These are phyloP conservation scores for Penelope pileata DNA, from an alignment of 2,113 vertebrate species.

Conservation along the genomic window DNA sequence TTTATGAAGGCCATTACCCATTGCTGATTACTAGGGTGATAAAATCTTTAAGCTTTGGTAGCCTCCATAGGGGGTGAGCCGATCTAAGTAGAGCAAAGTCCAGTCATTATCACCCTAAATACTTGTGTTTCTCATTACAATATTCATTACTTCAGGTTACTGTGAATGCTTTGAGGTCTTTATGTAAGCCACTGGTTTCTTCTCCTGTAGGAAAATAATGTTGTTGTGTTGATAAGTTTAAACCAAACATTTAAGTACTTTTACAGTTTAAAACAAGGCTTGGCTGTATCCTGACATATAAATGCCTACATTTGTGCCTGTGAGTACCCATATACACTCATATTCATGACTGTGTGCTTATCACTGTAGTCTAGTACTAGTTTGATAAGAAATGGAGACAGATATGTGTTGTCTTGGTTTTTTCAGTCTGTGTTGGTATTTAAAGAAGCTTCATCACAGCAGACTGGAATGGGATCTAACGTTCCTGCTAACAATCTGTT, in stretches of 20 bases:
- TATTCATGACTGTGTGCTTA: neutral
- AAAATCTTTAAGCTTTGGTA: constrained; percentile 68
- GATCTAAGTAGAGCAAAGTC: constrained; percentile 66
- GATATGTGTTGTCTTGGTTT: neutral
- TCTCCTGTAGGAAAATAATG: constrained; percentile 8
- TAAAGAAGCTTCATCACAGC: neutral
- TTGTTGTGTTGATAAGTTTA: neutral
- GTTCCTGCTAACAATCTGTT: neutral
- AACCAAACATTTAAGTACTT: constrained; percentile 13
- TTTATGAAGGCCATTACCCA: constrained; percentile 72
- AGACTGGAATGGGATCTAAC: neutral
- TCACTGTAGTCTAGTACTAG: neutral
- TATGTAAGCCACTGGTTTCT: constrained; percentile 34
- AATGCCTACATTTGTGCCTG: neutral
- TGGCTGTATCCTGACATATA: neutral
- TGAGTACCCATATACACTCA: neutral
- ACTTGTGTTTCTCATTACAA: constrained; percentile 79
- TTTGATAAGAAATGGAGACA: neutral
- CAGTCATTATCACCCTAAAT: constrained; percentile 67
- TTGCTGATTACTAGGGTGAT: constrained; percentile 66
- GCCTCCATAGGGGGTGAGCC: constrained; percentile 60
- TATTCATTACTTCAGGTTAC: constrained; percentile 64
- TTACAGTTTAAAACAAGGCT: neutral
- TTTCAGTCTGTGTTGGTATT: neutral
- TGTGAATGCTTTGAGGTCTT: constrained; percentile 43